Percentiles rank a stretch among this genome's conserved stretches.
Evolutionary conservation across 92 coral and sea anemone genomes (phyloP).

Genomic region (Umimayanthus kanabou): DNA sequence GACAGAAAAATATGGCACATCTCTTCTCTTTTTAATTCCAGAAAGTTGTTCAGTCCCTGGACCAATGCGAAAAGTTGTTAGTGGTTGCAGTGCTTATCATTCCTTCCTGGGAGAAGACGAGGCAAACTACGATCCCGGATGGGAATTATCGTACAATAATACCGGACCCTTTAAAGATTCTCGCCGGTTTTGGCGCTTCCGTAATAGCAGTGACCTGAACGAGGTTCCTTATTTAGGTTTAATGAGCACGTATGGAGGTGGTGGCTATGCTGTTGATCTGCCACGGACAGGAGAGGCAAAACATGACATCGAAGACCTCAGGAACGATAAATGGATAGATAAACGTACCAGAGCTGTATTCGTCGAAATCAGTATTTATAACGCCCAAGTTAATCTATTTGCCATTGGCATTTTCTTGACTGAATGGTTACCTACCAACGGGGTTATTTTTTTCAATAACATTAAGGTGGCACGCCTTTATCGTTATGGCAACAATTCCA

Average conservation of each 20-base stretch:
- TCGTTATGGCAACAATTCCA: slow-evolving; percentile 63
- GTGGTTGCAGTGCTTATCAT: slow-evolving; percentile 70
- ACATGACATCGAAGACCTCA: slow-evolving; percentile 43
- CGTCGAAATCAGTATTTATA: slow-evolving; percentile 85
- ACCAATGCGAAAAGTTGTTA: slow-evolving; percentile 49
- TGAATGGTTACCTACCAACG: slow-evolving; percentile 90
- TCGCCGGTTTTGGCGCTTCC: slow-evolving; percentile 77
- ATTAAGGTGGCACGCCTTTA: slow-evolving; percentile 82
- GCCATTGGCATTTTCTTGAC: slow-evolving; percentile 81
- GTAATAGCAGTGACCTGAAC: slow-evolving; percentile 64
- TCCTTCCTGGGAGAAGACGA: slow-evolving; percentile 81
- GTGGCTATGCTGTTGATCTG: slow-evolving; percentile 76
- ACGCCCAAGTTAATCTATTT: slow-evolving; percentile 89
- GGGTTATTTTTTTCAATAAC: slow-evolving; percentile 65
- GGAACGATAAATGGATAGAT: slow-evolving; percentile 79
- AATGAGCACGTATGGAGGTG: slow-evolving; percentile 81
- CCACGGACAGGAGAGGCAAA: slow-evolving; percentile 44
- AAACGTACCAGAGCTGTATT: slow-evolving; percentile 85
- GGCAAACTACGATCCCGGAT: slow-evolving; percentile 63
- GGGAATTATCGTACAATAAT: slow-evolving; percentile 49
- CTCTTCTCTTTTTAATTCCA: slow-evolving; percentile 7
- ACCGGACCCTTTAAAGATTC: slow-evolving; percentile 35
- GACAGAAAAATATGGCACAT: neutral
- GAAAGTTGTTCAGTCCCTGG: slow-evolving; percentile 73
- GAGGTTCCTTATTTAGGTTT: slow-evolving; percentile 77